These are phyloP conservation scores for Ceyx cyanopectus DNA, from an alignment of 2,113 vertebrate species.

Conservation along the genomic window DNA sequence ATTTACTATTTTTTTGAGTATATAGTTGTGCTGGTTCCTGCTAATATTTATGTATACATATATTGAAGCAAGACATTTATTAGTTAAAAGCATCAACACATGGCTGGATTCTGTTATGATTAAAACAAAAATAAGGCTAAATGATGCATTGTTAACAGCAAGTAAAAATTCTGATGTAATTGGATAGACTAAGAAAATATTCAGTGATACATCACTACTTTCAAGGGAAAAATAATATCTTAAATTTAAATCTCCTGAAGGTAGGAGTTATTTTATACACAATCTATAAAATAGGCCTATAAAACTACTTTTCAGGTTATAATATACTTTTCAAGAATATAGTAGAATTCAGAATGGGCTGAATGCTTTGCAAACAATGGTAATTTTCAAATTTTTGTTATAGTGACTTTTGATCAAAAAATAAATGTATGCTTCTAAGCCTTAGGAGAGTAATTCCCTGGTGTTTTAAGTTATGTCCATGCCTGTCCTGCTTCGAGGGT, in stretches of 20 bases:
- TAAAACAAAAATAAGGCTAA: constrained; percentile 11
- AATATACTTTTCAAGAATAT: neutral
- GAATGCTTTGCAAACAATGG: neutral
- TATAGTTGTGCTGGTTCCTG: neutral
- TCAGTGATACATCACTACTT: neutral
- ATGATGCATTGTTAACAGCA: constrained; percentile 2
- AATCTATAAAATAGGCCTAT: neutral
- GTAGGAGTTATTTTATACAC: neutral
- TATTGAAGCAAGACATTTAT: neutral
- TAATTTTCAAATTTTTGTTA: neutral
- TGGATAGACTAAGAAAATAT: neutral
- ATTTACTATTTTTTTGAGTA: neutral
- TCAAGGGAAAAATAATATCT: constrained; percentile 10
- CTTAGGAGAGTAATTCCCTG: neutral
- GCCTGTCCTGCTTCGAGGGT: neutral
- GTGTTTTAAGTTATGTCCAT: neutral
- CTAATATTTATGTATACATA: neutral
- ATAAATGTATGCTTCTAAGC: neutral
- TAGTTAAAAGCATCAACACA: neutral
- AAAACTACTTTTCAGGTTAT: neutral
- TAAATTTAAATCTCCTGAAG: constrained; percentile 6
- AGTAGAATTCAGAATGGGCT: neutral
- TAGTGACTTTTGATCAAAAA: neutral
- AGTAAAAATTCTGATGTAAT: neutral
- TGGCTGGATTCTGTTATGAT: constrained; percentile 8